phyloP scores from a whole-genome alignment of 2,113 vertebrate genomes.

The Tragelaphus strepsiceros region DNA sequence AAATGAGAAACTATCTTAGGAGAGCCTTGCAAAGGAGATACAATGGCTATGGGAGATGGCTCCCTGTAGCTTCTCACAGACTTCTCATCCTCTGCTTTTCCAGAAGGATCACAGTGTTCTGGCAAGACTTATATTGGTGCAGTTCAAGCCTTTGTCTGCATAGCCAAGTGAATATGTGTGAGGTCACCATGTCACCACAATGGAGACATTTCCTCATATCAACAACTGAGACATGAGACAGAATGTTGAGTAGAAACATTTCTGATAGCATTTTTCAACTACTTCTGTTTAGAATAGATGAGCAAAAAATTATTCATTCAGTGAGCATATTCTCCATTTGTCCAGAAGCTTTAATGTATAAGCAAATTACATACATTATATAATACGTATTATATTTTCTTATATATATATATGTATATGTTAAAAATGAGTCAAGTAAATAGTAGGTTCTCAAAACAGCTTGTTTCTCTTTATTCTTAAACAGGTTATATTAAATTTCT shows the following conservation, averaged over 20 bases:
- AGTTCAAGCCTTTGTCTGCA: background rate
- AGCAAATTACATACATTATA: background rate
- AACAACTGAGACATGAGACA: background rate
- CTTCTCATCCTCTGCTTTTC: background rate
- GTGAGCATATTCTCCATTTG: background rate
- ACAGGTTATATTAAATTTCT: background rate
- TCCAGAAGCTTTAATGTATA: background rate
- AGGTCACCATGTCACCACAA: background rate
- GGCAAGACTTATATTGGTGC: background rate
- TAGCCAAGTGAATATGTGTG: background rate
- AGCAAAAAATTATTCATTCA: background rate
- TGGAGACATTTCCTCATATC: background rate
- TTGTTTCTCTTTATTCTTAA: background rate
- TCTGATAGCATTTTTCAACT: background rate
- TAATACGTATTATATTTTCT: background rate
- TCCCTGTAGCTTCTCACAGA: background rate
- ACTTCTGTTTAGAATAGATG: background rate
- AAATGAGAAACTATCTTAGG: background rate
- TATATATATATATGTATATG: background rate
- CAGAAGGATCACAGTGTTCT: background rate
- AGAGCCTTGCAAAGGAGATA: background rate
- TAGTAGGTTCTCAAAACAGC: background rate
- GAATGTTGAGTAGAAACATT: background rate
- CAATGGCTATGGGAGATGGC: rapidly evolving
- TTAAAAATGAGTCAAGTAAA: background rate